Evolutionary conservation across 2,888 invertebrate genomes (phyloP), one percentile per base, ranked within the genome.

Genomic region (Scaptomyza caliginosa): DNA sequence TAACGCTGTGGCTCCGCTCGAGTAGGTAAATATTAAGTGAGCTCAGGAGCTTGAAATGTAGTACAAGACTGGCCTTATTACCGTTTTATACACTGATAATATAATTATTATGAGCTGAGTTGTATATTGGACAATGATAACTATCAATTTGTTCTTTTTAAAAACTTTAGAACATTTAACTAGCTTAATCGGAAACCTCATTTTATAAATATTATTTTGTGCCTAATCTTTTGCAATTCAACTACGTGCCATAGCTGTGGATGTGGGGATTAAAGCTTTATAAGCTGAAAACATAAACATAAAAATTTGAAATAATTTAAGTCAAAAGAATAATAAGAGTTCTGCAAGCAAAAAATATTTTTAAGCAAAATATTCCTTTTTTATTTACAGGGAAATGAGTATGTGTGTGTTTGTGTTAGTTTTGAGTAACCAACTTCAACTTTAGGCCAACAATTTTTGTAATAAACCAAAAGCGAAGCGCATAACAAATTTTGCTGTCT

Each of bases 401-500:
- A n/a, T 19, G 11, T 24, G 10, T 16, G 11, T 38, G 28, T 51
- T 30, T 36, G n/a, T 42, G 24, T 39, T 8, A 32, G 30, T 36
- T 36, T 21, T 30, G 7, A 19, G 42, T 34, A 19, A 40, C 19
- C 28, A 73, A 50, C 45, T 52, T 43, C 24, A 73, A 74, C 65
- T 69, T 66, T 17, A n/a, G 49, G 48, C 65, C 56, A 76, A 73
- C 77, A 73, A 67, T 73, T 70, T 69, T 70, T 62, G 49, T 57
- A 73, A 70, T 76, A 76, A 76, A 70, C 66, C 77, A 67, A 57
- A 16, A 58, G 51, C 40, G 21, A 16, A 55, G 45, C 45, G 34
- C 46, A 34, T 59, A 73, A 62, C 63, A 74, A 77, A 58, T 67
- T 74, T 68, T 57, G 43, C 46, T 54, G 75, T 77, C 78, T 71